Evolutionary conservation across 2,113 vertebrate species (phyloP), one percentile per base, ranked within the genome.

Genomic region (Serilophus lunatus): DNA sequence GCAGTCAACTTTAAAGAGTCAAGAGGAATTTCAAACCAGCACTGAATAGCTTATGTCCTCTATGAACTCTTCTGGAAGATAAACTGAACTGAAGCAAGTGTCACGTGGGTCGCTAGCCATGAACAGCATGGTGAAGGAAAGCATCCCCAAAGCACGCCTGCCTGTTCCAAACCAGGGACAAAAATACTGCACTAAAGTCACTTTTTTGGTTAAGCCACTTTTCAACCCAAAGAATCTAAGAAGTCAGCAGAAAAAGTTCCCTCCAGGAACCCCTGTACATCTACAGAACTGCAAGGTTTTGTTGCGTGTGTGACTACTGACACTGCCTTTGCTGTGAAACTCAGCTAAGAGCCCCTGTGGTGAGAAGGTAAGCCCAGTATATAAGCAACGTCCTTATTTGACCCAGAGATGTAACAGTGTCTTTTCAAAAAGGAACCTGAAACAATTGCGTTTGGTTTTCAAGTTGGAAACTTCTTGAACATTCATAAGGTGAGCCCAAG

Each of bases 1-100:
- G 74, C 95, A 91, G 86, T 92, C 90, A 90, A 93, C 92, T 96
- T 93, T 90, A 49, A 93, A 94, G 70, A 94, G 82, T 92, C 90
- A 83, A 92, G 92, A 96, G 51, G 83, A 95, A 90, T 95, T 94
- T 88, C 76, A 93, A 92, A 86, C 53, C 76, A 90, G 64, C 64
- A 64, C 51, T 88, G 95, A 96, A 93, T 28, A 93, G 82, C 51
- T 94, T 66, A n/a, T 31, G 57, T 82, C 64, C 63, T 83, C 90
- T 64, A 82, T 54, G 74, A 95, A 82, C 85, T 87, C 69, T 38
- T 68, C 56, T 36, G 63, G 68, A 93, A 92, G 57, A 86, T 88
- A 90, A 88, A 84, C 65, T 42, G 63, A 86, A 81, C 51, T 60
- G 79, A 92, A 94, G 40, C 40, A 71, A 72, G 53, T 6, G 36